phyloP scores from a whole-genome alignment of 2,113 vertebrate genomes.

The Phalacrocorax brasilianus region DNA sequence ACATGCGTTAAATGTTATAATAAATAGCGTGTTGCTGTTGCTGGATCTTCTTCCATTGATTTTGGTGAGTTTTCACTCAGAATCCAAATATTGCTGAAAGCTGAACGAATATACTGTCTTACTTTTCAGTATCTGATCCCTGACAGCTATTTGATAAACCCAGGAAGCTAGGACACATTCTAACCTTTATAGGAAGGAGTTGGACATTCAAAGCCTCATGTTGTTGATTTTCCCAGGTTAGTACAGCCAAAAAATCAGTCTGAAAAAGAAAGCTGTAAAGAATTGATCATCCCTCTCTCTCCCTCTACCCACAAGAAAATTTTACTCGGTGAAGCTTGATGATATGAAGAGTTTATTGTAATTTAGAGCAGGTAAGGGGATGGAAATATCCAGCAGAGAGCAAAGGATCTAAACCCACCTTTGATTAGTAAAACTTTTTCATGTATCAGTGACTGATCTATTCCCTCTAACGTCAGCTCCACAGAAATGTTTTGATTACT shows the following conservation, averaged over 20 bases:
- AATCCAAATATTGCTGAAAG: neutral
- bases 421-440: neutral
- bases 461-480: neutral
- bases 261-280: neutral
- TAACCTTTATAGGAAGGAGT: neutral
- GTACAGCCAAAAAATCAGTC: neutral
- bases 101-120: neutral
- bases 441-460: neutral
- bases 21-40: neutral
- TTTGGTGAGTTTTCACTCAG: neutral
- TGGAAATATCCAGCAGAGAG: neutral
- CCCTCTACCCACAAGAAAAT: neutral
- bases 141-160: neutral
- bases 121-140: neutral
- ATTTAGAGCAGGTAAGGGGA: neutral
- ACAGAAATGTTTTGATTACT: neutral
- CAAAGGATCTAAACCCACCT: neutral
- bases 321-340: accelerated
- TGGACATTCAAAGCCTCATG: neutral
- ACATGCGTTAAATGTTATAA: neutral
- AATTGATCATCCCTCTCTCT: neutral
- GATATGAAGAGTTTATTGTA: neutral
- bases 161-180: neutral
- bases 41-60: neutral
- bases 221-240: neutral